Evolutionary conservation across 2,888 invertebrate species (phyloP).

Genomic region (Phyllotreta striolata): DNA sequence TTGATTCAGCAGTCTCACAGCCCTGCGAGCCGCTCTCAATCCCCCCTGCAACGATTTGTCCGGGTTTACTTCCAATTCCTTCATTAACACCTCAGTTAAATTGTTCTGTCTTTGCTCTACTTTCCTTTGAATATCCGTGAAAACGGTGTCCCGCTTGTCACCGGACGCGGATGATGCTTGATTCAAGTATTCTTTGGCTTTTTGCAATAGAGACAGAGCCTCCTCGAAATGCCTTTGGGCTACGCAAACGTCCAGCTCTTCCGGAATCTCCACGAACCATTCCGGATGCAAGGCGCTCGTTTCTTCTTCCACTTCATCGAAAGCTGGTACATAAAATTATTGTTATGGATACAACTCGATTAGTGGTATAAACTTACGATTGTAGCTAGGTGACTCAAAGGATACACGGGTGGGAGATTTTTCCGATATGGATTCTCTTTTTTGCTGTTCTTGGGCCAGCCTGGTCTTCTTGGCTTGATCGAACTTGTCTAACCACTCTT

Average conservation of each 20-base stretch:
- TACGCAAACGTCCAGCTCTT: slow-evolving; percentile 93
- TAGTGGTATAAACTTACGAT: slow-evolving; percentile 53
- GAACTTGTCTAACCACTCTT: slow-evolving; percentile 93
- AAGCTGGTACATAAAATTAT: slow-evolving; percentile 13
- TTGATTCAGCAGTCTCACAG: slow-evolving; percentile 84
- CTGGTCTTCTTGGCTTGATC: slow-evolving; percentile 89
- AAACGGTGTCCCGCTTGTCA: slow-evolving; percentile 58
- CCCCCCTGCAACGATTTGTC: slow-evolving; percentile 93
- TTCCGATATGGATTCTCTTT: slow-evolving; percentile 57
- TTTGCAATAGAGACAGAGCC: slow-evolving; percentile 83
- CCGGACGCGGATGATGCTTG: slow-evolving; percentile 49
- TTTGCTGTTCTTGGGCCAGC: slow-evolving; percentile 69
- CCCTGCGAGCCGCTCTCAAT: slow-evolving; percentile 82
- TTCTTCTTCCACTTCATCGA: slow-evolving; percentile 57
- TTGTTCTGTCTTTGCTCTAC: slow-evolving; percentile 73
- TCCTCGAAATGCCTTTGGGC: slow-evolving; percentile 96
- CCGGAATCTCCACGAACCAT: slow-evolving; percentile 90
- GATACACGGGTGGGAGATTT: slow-evolving; percentile 62
- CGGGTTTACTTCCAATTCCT: slow-evolving; percentile 88
- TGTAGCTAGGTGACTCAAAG: slow-evolving; percentile 59
- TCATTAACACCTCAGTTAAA: slow-evolving; percentile 86
- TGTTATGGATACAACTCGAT: slow-evolving; percentile 8
- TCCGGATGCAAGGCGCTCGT: slow-evolving; percentile 68
- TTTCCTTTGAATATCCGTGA: slow-evolving; percentile 64
- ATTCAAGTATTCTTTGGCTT: slow-evolving; percentile 66